Percentiles rank a stretch among this genome's conserved stretches.
These are phyloP conservation scores for Trichonephila clavata DNA, from an alignment of 1,140 invertebrate genomes.

Conservation along the genomic window DNA sequence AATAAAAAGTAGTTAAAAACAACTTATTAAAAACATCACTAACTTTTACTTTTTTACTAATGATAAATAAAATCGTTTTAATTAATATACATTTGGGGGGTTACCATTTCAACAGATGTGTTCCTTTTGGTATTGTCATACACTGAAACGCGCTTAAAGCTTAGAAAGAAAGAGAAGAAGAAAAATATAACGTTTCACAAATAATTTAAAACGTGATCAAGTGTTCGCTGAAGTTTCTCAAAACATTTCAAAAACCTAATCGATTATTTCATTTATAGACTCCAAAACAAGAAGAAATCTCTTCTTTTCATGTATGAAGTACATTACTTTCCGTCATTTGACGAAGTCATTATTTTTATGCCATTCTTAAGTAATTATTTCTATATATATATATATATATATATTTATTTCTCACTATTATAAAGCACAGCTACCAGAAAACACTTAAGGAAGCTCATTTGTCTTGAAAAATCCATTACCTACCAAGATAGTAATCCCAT, in stretches of 20 bases:
- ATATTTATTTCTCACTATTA: neutral
- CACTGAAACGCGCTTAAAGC: too few relatives aligned
- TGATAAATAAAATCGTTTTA: too few relatives aligned
- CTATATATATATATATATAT: too few relatives aligned
- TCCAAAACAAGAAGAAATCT: neutral
- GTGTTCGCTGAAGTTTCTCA: neutral
- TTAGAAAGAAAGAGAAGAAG: too few relatives aligned
- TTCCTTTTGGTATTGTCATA: too few relatives aligned
- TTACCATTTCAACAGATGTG: too few relatives aligned
- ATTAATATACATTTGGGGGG: too few relatives aligned
- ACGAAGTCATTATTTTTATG: neutral
- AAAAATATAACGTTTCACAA: too few relatives aligned
- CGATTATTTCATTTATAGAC: neutral
- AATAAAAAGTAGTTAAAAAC: too few relatives aligned
- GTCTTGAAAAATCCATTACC: neutral
- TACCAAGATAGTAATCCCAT: neutral
- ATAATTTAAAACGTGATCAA: too few relatives aligned
- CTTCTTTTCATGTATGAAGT: neutral
- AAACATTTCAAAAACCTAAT: neutral
- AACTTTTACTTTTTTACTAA: too few relatives aligned
- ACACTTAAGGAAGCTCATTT: neutral
- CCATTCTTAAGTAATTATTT: conserved; percentile 4
- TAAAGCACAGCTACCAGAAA: neutral
- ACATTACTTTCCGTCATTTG: neutral
- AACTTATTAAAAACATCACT: too few relatives aligned